A percentile compares a stretch with the other conserved stretches of the same genome.
phyloP scores from a whole-genome alignment of 2,888 invertebrate genomes.

The Actias luna region DNA sequence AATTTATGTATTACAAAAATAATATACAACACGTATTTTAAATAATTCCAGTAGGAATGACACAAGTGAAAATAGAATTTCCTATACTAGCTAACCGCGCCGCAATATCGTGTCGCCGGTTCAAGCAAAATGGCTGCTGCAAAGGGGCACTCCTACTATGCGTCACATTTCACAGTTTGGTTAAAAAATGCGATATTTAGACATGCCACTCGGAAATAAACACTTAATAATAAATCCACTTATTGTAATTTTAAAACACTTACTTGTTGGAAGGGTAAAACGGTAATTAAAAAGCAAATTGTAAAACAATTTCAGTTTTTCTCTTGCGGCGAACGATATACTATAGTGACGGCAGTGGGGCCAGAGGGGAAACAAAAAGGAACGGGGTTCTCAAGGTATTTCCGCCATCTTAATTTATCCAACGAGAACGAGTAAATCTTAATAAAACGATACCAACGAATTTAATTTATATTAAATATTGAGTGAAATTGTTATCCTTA shows the following conservation, averaged over 20 bases:
- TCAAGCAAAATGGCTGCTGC: conserved; percentile 82
- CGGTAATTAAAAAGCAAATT: conserved; percentile 80
- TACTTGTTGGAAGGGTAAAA: conserved; percentile 81
- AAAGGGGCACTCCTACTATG: conserved; percentile 83
- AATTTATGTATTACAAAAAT: conserved; percentile 4
- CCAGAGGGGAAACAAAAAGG: conserved; percentile 81
- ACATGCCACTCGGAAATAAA: conserved; percentile 47
- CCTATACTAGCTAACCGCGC: conserved; percentile 52
- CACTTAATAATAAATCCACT: conserved; percentile 60
- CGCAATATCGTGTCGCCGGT: conserved; percentile 79
- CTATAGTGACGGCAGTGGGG: conserved; percentile 81
- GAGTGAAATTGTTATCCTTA: not conserved
- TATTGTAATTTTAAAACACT: conserved; percentile 64
- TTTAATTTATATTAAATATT: no score
- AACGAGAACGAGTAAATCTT: not conserved
- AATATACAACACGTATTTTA: not conserved
- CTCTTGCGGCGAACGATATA: conserved; percentile 81
- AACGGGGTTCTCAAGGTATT: conserved; percentile 76
- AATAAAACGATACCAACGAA: no score
- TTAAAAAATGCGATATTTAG: conserved; percentile 47
- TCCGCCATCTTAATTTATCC: conserved; percentile 59
- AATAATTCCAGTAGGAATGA: conserved; percentile 10
- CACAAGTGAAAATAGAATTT: conserved; percentile 37
- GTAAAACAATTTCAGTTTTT: conserved; percentile 79
- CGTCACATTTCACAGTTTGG: conserved; percentile 79